Base-by-base conservation (phyloP, 2,113 vertebrate species). In the Tinamus guttatus region DNA sequence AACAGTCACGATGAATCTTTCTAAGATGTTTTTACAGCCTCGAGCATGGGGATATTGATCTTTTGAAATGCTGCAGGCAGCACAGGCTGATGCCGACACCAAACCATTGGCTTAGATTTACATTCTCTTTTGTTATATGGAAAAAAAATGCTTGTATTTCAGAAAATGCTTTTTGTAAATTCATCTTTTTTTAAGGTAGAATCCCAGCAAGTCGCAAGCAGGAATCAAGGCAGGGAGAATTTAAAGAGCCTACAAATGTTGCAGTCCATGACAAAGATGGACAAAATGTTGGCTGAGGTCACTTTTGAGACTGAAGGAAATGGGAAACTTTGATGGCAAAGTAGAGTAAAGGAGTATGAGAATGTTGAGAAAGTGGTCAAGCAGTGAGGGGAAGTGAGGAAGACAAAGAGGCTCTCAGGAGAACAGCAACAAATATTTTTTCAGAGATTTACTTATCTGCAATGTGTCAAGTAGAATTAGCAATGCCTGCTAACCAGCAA, bases 401-500 rank as follows among this genome's bases (percentile, higher is more conserved):
- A 91, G 40, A 40, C 0, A 24, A 47, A 47, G 49, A 49, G 0
- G 12, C 40, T 24, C 11, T 70, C n/a, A 4, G 25, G 52, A 75
- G 16, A 51, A 63, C n/a, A 74, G 27, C 27, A 49, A 12, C n/a
- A 62, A 63, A 10, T 47, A 58, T 92, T 90, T 62, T 74, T 91
- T 95, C 77, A 59, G 81, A 91, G 93, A 75, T 22, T 74, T 89
- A 24, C 75, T 83, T 93, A 81, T 60, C 63, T 83, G 64, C 58
- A 85, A 75, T 85, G n/a, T 93, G 75, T 95, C 93, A 88, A 64
- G 90, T 71, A 64, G 68, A 93, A 93, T 95, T 95, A 91, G 60
- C 56, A 81, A 27, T 85, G 56, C 79, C 73, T 90, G 22, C 54
- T 90, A 91, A 90, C 20, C 85, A 87, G 56, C 28, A 94, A 89